Evolutionary conservation across 2,797 vertebrate species (phyloP), one percentile per base, ranked within the genome.

Genomic region (Eutrigla gurnardus): DNA sequence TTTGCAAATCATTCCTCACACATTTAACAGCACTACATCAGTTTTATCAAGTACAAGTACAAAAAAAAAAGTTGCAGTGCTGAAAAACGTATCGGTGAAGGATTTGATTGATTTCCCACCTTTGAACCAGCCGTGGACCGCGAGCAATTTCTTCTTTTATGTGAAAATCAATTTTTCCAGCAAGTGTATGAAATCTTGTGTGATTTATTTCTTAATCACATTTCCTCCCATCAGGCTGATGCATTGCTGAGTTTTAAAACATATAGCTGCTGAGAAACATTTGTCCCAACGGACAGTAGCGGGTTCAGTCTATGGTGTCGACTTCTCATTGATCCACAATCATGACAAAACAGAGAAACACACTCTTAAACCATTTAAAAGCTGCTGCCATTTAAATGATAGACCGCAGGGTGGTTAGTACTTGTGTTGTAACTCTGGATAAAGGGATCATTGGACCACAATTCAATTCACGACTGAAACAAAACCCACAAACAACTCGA

Each of bases 181-280:
- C 64, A 59, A 67, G 62, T 65, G 58, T 73, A 75, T 78, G 65
- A 83, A 81, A 88, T 77, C 17, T 77, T 77, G 71, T 4, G 54
- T 63, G 77, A 89, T 91, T 82, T 88, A 87, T 81, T 68, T 87
- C 84, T 77, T 63, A 84, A 89, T 86, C 80, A 88, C 70, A 82
- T 78, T 84, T 81, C 63, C 62, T 80, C 65, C 68, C 60, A 77
- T 67, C 60, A 70, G 75, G 43, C 63, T 55, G 53, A 52, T 82
- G 50, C 79, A 82, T 71, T 75, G 54, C 59, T 18, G 55, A 17
- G 13, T 64, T 79, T 78, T 57, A 77, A 77, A 68, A 72, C 69
- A 55, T 60, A 65, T 36, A 14, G 61, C 78, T 69, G 65, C 55
- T 54, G 14, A 58, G 11, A 74, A 76, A 78, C 37, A 35, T 79